Percentiles rank a stretch among this genome's conserved stretches.
phyloP scores from a whole-genome alignment of 2,888 invertebrate species.

The Neocrepidodera transversa region DNA sequence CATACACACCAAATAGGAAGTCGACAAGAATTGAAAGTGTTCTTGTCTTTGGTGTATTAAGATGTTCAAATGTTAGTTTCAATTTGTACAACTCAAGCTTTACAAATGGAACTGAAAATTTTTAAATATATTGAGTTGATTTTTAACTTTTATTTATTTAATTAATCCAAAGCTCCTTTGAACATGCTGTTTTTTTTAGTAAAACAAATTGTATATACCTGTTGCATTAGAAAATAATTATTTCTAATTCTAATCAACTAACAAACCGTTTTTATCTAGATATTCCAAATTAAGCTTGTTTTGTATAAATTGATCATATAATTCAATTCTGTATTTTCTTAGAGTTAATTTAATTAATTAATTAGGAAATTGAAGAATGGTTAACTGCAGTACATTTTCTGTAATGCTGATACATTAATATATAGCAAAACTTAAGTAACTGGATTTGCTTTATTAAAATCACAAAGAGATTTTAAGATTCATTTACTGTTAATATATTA shows the following conservation, averaged over 20 bases:
- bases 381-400: conserved; percentile 34
- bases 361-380: conserved; percentile 24
- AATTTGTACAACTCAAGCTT: conserved; percentile 5
- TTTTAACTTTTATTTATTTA: too few relatives aligned
- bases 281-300: too few relatives aligned
- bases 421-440: conserved; percentile 17
- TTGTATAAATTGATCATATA: conserved; percentile 8
- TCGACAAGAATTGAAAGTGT: not conserved
- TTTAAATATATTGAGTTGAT: too few relatives aligned
- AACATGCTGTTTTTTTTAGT: too few relatives aligned
- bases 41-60: conserved; percentile 20
- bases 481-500: too few relatives aligned
- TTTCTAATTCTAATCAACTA: too few relatives aligned
- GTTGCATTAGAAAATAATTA: too few relatives aligned
- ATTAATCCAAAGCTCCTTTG: too few relatives aligned
- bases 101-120: not conserved
- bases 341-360: conserved; percentile 34
- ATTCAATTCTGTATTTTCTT: conserved; percentile 25
- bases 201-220: too few relatives aligned
- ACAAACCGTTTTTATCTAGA: too few relatives aligned
- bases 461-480: conserved; percentile 8
- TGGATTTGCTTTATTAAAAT: conserved; percentile 11
- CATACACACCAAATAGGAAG: conserved; percentile 24
- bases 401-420: conserved; percentile 23
- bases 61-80: conserved; percentile 13